Evolutionary conservation across 2,888 invertebrate species (phyloP), one percentile per base, ranked within the genome.

Genomic region (Coleophora deauratella): DNA sequence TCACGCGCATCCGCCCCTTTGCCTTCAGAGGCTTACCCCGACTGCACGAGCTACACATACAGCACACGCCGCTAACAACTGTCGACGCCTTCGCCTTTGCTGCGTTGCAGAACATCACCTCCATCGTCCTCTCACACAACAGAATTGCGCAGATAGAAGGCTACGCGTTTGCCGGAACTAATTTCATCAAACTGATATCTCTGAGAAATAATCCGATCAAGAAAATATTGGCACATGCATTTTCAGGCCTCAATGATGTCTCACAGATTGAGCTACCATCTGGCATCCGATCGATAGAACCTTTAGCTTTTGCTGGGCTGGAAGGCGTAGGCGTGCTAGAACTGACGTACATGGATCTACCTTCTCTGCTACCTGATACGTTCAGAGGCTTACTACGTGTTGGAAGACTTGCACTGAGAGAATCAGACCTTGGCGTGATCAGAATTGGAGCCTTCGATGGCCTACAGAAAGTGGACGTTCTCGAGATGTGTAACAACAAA

Each of bases 111-210:
- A 94, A 94, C 62, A 89, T 97, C 32, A 91, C 91, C 49, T 90
- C 88, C 40, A 91, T 91, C 59, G 87, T 91, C 50, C 86, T 91
- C 49, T 88, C 90, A 11, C 89, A 92, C 71, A 93, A 93, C 67
- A 89, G 89, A 59, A 92, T 93, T 38, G 87, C 87, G 33, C 89
- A 90, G 54, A 90, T 92, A 43, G 90, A 90, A 60, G 91, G 91
- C 6, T 93, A 93, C 66, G 93, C 95, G 14, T 97, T 97, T 63
- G 94, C 93, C 2, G 95, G 95, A 36, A 94, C 96, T 8, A 93
- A 93, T 44, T 93, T 92, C 68, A 90, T 98, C 45, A 91, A 91
- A 59, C 80, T 94, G 51, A 90, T 98, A 50, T 89, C 95, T 37
- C 80, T 98, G 46, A 91, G 91, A 54, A 92, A 95, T 69, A 98